Base-by-base conservation (phyloP, 2,888 invertebrate genomes). In the Cataglyphis albicans region DNA sequence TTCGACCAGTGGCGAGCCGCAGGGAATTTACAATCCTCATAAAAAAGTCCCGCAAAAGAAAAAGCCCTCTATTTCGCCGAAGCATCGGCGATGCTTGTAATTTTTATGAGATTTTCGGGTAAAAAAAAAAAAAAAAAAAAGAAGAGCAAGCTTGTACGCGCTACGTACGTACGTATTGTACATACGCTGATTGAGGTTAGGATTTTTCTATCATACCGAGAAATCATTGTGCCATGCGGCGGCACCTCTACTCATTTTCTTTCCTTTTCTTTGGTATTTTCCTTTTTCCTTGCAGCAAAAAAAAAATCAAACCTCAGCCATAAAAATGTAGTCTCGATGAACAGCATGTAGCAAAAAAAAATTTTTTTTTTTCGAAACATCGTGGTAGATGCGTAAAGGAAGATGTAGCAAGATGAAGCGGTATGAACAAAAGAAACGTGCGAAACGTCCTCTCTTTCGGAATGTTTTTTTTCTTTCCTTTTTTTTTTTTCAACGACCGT, bases 31-130 rank as follows among this genome's bases (percentile, higher is more conserved):
- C 83, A 87, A 84, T 86, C 82, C 84, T 68, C 89, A 89, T 90
- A 89, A 89, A 89, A 89, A 89, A 85, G 68, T 82, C 85, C 86
- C 88, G 75, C 86, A 83, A 65, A 80, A 59, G 25, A 29, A 63
- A 81, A 75, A 74, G 57, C 21, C 21, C 21, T 21, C 35, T 55
- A 32, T 2, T 18, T 25, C 21, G 25, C 15, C 44, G 44, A 44
- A 3, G 44, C 12, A 15, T 44, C 44, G 44, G 38, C 41, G 86
- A 87, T 86, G 87, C 88, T 91, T 90, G 92, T 93, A 92, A 93
- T 93, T 93, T 93, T 91, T 93, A 92, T 91, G 91, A 90, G 88
- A 88, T 91, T 91, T 90, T 89, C 59, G 78, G 87, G 91, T 88
- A 75, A 68, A 59, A 48, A 65, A 15, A 12, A 44, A 38, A 38